Evolutionary conservation across 1,140 invertebrate genomes (phyloP).

Genomic region (Andricus grossulariae): DNA sequence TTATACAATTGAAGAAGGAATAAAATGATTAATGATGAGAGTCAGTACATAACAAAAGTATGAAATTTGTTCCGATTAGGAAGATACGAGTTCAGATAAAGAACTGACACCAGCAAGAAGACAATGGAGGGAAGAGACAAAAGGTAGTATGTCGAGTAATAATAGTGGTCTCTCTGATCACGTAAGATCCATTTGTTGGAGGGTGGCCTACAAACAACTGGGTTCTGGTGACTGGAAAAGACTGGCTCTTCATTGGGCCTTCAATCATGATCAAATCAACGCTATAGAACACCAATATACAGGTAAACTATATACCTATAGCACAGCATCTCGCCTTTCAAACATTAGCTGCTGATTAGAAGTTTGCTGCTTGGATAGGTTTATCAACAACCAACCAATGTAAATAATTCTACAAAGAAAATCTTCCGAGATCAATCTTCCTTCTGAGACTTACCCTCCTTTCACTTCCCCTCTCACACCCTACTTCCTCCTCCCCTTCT

Average conservation of each 20-base stretch:
- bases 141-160: constrained; percentile 61
- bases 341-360: not conserved
- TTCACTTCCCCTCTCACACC: too few species aligned
- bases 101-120: constrained; percentile 62
- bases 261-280: constrained; percentile 83
- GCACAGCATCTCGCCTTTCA: constrained; percentile 5
- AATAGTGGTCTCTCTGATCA: constrained; percentile 62
- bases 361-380: not conserved
- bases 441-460: too few species aligned
- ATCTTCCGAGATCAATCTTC: too few species aligned
- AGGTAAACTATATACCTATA: constrained; percentile 72
- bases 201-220: constrained; percentile 82
- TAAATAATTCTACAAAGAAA: too few species aligned
- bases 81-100: constrained; percentile 64
- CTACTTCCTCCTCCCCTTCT: too few species aligned
- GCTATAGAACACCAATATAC: constrained; percentile 87
- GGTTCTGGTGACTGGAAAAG: constrained; percentile 83
- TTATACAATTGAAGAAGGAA: too few species aligned
- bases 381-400: too few species aligned
- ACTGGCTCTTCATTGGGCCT: constrained; percentile 83
- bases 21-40: too few species aligned
- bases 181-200: constrained; percentile 79
- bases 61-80: constrained; percentile 56
- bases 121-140: constrained; percentile 61
- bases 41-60: not conserved